Base-by-base conservation (phyloP, 1,140 invertebrate species). In the Euura saliciscinereae region DNA sequence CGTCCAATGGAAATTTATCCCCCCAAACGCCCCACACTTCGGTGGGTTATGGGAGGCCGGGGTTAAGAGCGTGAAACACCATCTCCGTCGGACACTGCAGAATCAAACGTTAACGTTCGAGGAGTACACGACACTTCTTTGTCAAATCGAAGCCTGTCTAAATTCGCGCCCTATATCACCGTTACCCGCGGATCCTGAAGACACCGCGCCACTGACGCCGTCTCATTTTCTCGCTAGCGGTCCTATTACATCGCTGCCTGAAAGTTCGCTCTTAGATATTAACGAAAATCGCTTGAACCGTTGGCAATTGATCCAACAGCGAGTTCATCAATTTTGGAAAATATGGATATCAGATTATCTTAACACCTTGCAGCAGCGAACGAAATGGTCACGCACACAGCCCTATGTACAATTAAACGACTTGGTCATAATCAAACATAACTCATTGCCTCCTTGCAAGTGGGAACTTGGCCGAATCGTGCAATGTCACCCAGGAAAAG, bases 101-200 rank as follows among this genome's bases (percentile, higher is more conserved):
- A 28, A 28, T 1, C 28, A 28, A 28, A 75, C 45, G 42, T 45
- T 77, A 4, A 77, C 71, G 13, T 79, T 59, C 72, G 73, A 75
- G 46, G 71, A 75, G 74, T 65, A 74, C 1, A 64, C 72, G 2
- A 77, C 75, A 65, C 8, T 77, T 6, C 45, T 77, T 2, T 43
- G 8, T 3, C 72, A 74, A 69, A 72, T 77, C 44, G 77, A 79
- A 73, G 77, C 78, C 2, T 75, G 70, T 69, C 45, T 79, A 10
- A 79, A 79, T 70, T 77, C 73, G 8, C 43, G 76, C 10, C 77
- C 78, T 6, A 44, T 79, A 6, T 65, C 66, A 2, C 51, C 64
- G 11, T 28, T 79, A n/a, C 71, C 68, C 51, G 44, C 66, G n/a
- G 69, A 77, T n/a, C 72, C 75, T 65, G 42, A 64, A 65, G 73